These are phyloP conservation scores for Podarcis siculus DNA, from an alignment of 2,797 vertebrate species.

Conservation along the genomic window DNA sequence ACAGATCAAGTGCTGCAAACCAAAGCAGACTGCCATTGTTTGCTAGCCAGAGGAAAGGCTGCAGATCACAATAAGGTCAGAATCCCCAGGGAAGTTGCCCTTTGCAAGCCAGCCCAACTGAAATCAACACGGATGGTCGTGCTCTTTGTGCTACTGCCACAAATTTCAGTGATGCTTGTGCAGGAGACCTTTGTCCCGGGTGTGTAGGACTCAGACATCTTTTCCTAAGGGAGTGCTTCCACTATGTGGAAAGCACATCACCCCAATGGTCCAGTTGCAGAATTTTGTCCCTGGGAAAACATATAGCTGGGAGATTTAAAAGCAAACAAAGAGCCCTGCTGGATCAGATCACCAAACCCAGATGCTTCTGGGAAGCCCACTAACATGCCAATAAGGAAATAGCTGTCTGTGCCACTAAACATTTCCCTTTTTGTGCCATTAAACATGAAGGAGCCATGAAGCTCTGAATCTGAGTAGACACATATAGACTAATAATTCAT, in stretches of 20 bases:
- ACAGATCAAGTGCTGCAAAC: neutral
- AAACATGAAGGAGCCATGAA: neutral
- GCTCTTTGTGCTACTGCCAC: neutral
- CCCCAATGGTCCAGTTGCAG: too few relatives aligned
- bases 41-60: neutral
- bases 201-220: neutral
- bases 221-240: neutral
- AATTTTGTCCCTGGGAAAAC: neutral
- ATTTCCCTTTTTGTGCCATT: neutral
- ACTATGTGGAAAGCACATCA: neutral
- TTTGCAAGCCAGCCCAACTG: neutral
- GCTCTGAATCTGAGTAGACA: neutral
- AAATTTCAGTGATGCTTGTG: neutral
- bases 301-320: neutral
- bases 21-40: slow-evolving; percentile 25
- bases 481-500: neutral
- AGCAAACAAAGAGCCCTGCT: too few relatives aligned
- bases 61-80: neutral
- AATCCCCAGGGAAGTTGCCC: neutral
- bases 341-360: neutral
- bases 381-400: neutral
- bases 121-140: neutral
- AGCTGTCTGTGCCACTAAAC: neutral
- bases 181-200: neutral
- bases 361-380: too few relatives aligned